Percentiles rank a stretch among this genome's conserved stretches.
phyloP scores from a whole-genome alignment of 2,888 invertebrate genomes.

The Galeopsomyia nigrocyanea region DNA sequence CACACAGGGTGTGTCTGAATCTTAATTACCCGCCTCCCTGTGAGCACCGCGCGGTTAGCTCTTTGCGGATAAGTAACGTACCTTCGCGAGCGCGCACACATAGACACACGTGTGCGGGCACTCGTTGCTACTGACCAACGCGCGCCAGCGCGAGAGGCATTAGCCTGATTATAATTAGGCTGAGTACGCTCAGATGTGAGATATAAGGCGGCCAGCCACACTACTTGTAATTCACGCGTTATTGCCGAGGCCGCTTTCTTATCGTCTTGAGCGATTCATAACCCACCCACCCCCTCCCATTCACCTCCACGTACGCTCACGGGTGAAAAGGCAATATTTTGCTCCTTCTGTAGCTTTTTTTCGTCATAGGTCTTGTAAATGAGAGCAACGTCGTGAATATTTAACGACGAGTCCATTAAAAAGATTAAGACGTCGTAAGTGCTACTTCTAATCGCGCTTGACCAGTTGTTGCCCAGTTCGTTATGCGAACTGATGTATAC shows the following conservation, averaged over 20 bases:
- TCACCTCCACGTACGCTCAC: background rate
- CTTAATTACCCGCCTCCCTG: constrained; percentile 65
- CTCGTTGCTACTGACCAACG: constrained; percentile 52
- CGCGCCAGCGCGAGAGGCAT: constrained; percentile 55
- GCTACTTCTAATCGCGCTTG: background rate
- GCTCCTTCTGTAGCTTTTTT: background rate
- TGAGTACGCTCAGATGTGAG: constrained; percentile 67
- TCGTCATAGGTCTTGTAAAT: background rate
- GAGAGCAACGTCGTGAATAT: constrained; percentile 20
- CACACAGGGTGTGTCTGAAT: constrained; percentile 68
- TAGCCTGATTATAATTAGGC: constrained; percentile 69
- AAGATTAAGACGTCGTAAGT: constrained; percentile 11
- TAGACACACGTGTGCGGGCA: background rate
- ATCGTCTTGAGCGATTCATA: constrained; percentile 33
- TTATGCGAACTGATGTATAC: constrained; percentile 2
- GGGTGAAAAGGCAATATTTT: constrained; percentile 20
- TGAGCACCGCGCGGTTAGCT: background rate
- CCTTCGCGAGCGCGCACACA: background rate
- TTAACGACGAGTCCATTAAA: constrained; percentile 29
- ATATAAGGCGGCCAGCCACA: constrained; percentile 59
- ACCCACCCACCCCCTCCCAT: background rate
- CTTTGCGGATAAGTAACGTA: constrained; percentile 1
- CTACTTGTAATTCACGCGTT: constrained; percentile 45
- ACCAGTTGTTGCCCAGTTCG: background rate
- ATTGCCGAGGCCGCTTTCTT: constrained; percentile 31